Evolutionary conservation across 2,888 invertebrate species (phyloP), one percentile per base, ranked within the genome.

Genomic region (Globia sparganii): DNA sequence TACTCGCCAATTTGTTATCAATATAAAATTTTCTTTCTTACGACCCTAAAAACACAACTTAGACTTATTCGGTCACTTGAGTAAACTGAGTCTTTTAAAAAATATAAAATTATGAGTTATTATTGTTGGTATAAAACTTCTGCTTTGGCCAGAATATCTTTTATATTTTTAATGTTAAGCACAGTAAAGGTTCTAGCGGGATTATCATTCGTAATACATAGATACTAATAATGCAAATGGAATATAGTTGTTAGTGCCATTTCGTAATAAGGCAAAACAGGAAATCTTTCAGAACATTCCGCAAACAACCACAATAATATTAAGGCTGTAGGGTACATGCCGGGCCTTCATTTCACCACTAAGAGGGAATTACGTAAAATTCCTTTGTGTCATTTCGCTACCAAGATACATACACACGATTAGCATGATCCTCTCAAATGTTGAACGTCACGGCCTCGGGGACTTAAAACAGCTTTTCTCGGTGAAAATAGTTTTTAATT

Each of bases 311-410:
- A 73, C 88, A 86, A 81, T 81, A 73, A 78, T 72, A 87, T 85
- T 83, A 80, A 79, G 69, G 85, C 28, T 61, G 78, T 75, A 74
- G 56, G 56, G 72, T 66, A 77, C 69, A 61, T 61, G 58, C 31
- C 43, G 34, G 61, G 70, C 77, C 77, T 67, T 59, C 34, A 65
- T 85, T 80, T 78, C 75, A 75, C 84, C 86, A 65, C 83, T 83
- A 83, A 87, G 78, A 85, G 72, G 80, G 80, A 83, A 80, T 86
- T 86, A 84, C 84, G 65, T 78, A 72, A 79, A 88, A 81, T 81
- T 83, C 81, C 83, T 84, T 86, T 88, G 83, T 78, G 75, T 78
- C 71, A 88, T 85, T 85, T 86, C 77, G 73, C 62, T 81, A 58
- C 65, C 46, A 58, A 80, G 67, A 77, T 85, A 79, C 49, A 37